These are phyloP conservation scores for Aptenodytes patagonicus DNA, from an alignment of 2,113 vertebrate genomes.

Conservation along the genomic window DNA sequence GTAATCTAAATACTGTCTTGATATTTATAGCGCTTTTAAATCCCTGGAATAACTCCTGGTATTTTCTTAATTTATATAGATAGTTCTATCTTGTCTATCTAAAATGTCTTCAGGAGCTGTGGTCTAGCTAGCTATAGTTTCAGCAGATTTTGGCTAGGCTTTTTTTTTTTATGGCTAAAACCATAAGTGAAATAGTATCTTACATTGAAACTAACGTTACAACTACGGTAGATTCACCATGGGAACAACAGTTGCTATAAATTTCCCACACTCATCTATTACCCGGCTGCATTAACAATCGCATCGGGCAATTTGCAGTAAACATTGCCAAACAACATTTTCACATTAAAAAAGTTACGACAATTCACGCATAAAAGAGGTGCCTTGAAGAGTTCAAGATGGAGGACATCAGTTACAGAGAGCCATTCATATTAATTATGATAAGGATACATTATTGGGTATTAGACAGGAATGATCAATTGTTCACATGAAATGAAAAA, in stretches of 20 bases:
- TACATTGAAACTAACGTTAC: background rate
- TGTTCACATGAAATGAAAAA: background rate
- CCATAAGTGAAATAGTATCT: background rate
- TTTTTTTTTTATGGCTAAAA: background rate
- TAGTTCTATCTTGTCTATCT: background rate
- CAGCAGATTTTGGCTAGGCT: background rate
- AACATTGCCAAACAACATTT: background rate
- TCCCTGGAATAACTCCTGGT: background rate
- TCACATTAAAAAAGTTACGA: background rate
- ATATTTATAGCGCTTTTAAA: conserved; percentile 42
- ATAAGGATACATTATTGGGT: background rate
- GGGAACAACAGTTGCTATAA: background rate
- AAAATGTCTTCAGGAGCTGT: background rate
- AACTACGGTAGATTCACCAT: background rate
- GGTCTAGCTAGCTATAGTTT: background rate
- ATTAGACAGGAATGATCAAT: background rate
- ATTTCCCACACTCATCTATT: background rate
- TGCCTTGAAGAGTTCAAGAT: background rate
- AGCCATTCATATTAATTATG: background rate
- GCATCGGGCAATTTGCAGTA: background rate
- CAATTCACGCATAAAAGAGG: background rate
- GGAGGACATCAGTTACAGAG: background rate
- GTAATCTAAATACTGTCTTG: conserved; percentile 40
- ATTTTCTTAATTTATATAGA: background rate
- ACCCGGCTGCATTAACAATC: background rate